phyloP scores from a whole-genome alignment of 2,113 vertebrate species.

The Brachyistius frenatus region DNA sequence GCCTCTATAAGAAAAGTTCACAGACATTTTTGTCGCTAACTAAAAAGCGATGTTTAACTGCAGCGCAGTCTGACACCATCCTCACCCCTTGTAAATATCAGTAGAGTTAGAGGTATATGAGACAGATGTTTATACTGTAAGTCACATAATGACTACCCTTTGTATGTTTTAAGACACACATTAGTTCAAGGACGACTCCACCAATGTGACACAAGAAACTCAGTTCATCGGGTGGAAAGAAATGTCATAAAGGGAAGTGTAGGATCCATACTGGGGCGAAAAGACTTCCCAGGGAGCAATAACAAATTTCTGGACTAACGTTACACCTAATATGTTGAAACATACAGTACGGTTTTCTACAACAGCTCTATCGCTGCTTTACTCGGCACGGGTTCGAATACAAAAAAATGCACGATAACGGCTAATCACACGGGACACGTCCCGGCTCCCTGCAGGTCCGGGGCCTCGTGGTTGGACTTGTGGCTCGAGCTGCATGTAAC shows the following conservation, averaged over 20 bases:
- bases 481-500: constrained; percentile 2
- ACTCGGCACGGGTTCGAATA: constrained; percentile 2
- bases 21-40: constrained; percentile 1
- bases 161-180: background rate
- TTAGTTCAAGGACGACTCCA: background rate
- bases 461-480: constrained; percentile 8
- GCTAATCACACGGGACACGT: constrained; percentile 10
- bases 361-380: background rate
- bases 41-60: background rate
- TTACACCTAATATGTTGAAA: background rate
- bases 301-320: too few relatives aligned
- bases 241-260: too few relatives aligned
- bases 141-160: background rate
- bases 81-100: too few relatives aligned
- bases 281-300: background rate
- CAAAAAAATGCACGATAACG: background rate
- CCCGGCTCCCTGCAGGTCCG: constrained; percentile 16
- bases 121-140: background rate
- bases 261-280: background rate
- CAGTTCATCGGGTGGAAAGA: too few relatives aligned
- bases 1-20: background rate
- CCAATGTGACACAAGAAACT: too few relatives aligned
- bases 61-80: background rate
- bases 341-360: background rate
- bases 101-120: background rate